Base-by-base conservation (phyloP, 2,113 vertebrate species). In the Leptobrachium ailaonicum region DNA sequence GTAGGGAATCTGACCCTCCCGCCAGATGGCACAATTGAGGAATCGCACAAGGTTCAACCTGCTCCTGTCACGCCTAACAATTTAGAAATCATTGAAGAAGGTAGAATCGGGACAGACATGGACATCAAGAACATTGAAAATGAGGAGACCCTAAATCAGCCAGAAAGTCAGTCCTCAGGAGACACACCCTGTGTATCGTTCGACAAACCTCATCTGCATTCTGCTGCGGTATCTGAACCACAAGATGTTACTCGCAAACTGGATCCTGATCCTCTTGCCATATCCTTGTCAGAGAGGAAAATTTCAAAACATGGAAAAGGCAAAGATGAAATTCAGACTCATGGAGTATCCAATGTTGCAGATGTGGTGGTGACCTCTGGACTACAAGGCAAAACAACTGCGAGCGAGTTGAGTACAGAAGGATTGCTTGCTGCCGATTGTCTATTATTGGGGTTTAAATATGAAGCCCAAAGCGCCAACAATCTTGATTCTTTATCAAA, bases 121-220 rank as follows among this genome's bases (percentile, higher is more conserved):
- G 53, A 20, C 67, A 74, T 11, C 71, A 75, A 42, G 53, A 69
- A 64, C 47, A 69, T 42, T 60, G 60, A 81, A 42, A 8, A 69
- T 40, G 56, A 81, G 71, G 79, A 75, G 64, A 54, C 40, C n/a
- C 66, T 81, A 9, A 75, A 66, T 75, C 79, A 81, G 72, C 71
- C 74, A 75, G 66, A 69, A 41, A 50, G n/a, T 10, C 50, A 47
- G 50, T 81, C 72, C 54, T 62, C 11, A 20, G 64, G 69, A 41
- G 12, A 69, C 70, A 81, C 71, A 75, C 79, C 79, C 64, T 44
- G 40, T 42, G 41, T 40, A 20, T 10, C 14, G 32, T 67, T 41
- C 47, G 71, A 75, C 64, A 75, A 69, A 50, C 41, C 42, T 10
- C 4, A 66, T 6, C 32, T 2, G 20, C 47, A 50, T 5, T 41